phyloP scores from a whole-genome alignment of 2,113 vertebrate species.

The Martes martes region DNA sequence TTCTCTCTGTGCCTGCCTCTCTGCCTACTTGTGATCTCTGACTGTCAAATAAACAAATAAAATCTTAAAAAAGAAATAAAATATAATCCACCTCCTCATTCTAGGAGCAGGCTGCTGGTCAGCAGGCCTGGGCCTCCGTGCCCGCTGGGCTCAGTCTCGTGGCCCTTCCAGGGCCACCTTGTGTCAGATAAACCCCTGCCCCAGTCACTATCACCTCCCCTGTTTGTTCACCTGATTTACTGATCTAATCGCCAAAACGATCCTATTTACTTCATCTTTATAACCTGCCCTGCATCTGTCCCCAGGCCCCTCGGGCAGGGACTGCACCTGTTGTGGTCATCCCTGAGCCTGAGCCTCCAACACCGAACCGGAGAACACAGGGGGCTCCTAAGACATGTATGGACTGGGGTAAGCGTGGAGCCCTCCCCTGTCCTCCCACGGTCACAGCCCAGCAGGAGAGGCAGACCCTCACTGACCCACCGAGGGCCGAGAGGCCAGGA shows the following conservation, averaged over 20 bases:
- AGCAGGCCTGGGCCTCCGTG: not conserved
- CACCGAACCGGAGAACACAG: not conserved
- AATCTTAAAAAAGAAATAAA: not conserved
- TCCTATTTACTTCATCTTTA: too few relatives aligned
- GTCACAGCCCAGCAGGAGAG: not conserved
- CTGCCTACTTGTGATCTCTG: too few relatives aligned
- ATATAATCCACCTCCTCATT: not conserved
- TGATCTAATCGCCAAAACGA: too few relatives aligned
- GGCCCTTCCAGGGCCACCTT: not conserved
- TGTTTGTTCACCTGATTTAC: rapidly evolving
- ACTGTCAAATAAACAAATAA: too few relatives aligned
- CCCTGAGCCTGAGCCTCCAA: not conserved
- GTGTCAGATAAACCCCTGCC: too few relatives aligned
- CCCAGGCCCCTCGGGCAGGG: rapidly evolving
- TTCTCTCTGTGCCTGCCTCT: too few relatives aligned
- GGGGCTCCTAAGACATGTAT: rapidly evolving
- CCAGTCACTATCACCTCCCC: not conserved
- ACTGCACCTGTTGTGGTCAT: rapidly evolving
- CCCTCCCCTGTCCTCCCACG: not conserved
- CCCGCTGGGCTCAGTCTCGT: not conserved
- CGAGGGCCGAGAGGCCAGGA: too few relatives aligned
- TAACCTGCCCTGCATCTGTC: too few relatives aligned
- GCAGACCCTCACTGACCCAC: rapidly evolving
- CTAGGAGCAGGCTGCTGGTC: too few relatives aligned
- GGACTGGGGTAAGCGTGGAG: not conserved